Base-by-base conservation (phyloP, 2,888 invertebrate genomes). In the Stomorhina lunata region DNA sequence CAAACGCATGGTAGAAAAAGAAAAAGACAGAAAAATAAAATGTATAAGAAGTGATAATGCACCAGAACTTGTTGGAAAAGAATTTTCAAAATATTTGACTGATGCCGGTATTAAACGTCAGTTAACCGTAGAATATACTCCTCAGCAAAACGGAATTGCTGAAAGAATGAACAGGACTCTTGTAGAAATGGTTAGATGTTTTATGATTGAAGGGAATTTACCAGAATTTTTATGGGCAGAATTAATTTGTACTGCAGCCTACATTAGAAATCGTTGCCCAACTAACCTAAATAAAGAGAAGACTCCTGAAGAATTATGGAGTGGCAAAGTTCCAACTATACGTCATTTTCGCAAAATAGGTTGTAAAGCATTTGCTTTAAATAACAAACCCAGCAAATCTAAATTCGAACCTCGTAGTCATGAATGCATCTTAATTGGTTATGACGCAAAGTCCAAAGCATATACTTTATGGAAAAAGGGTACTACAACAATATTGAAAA, bases 31-130 rank as follows among this genome's bases (percentile, higher is more conserved):
- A 75, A 55, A n/a, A n/a, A n/a, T 6, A 63, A 69, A 68, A 34
- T 43, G 7, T 48, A n/a, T 81, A n/a, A 45, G 78, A 29, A 75
- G 57, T 9, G 81, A 78, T 43, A 81, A 81, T 40, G 72, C 78
- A 7, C 68, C 37, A 3, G 78, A 79, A 29, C 76, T 66, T 10
- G 27, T 45, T 3, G 50, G 50, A 32, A 40, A 25, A n/a, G 32
- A 12, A 29, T 17, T 75, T 82, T 25, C 22, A n/a, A 22, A 20
- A 48, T 22, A 22, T 48, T 22, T 25, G 12, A 22, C 20, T 22
- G 22, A 25, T 10, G n/a, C 12, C n/a, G 48, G 48, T 25, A 25
- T 50, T 25, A 59, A 40, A 9, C 37, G 15, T n/a, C 43, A 43
- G 27, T 27, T 61, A 4, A 61, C 43, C 6, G 15, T 43, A 61